A percentile compares a stretch with the other conserved stretches of the same genome.
Conservation (phyloP, 2,888 invertebrate species). For the Idaea biselata region DNA sequence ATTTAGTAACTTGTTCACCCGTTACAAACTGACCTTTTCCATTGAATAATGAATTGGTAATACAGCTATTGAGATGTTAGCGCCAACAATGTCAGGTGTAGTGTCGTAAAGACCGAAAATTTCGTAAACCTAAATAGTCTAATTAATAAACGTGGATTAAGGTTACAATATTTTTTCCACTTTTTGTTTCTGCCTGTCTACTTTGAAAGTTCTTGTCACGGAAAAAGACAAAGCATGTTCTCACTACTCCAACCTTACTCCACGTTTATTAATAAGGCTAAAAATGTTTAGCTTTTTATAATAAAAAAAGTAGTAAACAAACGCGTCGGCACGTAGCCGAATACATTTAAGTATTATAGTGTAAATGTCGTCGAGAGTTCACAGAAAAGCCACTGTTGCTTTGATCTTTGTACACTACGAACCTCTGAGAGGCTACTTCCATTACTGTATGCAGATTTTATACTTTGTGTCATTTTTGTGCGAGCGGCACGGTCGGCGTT, state of each 20-base stretch:
- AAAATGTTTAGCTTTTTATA: not conserved
- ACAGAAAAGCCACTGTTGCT: slow-evolving; percentile 56
- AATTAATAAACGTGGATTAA: too few species aligned
- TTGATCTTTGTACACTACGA: slow-evolving; percentile 62
- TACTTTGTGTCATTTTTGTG: slow-evolving; percentile 78
- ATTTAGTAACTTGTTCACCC: too few species aligned
- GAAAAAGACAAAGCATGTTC: too few species aligned
- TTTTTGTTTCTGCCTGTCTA: too few species aligned
- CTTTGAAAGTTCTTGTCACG: too few species aligned
- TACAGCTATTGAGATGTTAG: too few species aligned
- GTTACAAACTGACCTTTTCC: too few species aligned
- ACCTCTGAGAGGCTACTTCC: slow-evolving; percentile 68
- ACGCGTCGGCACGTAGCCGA: slow-evolving; percentile 11
- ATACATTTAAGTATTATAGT: slow-evolving; percentile 31
- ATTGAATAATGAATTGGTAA: too few species aligned
- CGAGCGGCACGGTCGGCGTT: slow-evolving; percentile 48
- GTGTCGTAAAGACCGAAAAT: too few species aligned
- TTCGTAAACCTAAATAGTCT: not conserved
- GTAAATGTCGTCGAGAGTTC: slow-evolving; percentile 35
- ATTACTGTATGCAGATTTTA: slow-evolving; percentile 78
- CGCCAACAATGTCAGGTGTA: too few species aligned
- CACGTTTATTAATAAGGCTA: too few species aligned
- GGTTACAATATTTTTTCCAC: not conserved
- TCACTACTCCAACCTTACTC: too few species aligned
- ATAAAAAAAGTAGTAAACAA: not conserved